phyloP scores from a whole-genome alignment of 1,140 invertebrate genomes.

The Artemia franciscana region DNA sequence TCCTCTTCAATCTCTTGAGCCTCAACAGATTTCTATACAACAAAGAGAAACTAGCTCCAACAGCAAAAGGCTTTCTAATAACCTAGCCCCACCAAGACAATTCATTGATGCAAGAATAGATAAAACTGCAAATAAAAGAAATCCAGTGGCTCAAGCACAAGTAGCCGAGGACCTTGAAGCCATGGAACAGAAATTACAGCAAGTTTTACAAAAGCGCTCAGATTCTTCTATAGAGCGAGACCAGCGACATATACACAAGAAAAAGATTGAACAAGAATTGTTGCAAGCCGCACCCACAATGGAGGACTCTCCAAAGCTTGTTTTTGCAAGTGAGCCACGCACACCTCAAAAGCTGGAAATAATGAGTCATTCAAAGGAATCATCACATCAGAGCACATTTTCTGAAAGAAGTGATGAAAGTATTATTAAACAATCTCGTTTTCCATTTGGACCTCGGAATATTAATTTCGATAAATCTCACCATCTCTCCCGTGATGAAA shows the following conservation, averaged over 20 bases:
- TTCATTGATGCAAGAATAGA: not conserved
- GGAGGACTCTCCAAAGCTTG: not conserved
- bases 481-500: not conserved
- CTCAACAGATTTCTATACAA: no score
- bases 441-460: constrained; percentile 54
- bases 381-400: not conserved
- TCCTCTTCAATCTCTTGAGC: not conserved
- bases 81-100: not conserved
- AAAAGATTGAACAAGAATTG: not conserved
- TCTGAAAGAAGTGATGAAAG: not conserved
- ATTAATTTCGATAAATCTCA: constrained; percentile 26
- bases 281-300: not conserved
- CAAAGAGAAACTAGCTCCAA: not conserved
- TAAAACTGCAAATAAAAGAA: not conserved
- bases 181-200: not conserved
- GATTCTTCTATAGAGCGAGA: not conserved
- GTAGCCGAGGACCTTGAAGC: not conserved
- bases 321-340: not conserved
- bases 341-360: not conserved
- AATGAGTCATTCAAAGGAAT: not conserved
- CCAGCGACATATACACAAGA: not conserved
- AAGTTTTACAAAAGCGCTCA: not conserved
- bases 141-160: not conserved
- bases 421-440: constrained; percentile 16
- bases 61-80: not conserved